These are phyloP conservation scores for Ganaspis brasiliensis DNA, from an alignment of 2,888 invertebrate species.

Conservation along the genomic window DNA sequence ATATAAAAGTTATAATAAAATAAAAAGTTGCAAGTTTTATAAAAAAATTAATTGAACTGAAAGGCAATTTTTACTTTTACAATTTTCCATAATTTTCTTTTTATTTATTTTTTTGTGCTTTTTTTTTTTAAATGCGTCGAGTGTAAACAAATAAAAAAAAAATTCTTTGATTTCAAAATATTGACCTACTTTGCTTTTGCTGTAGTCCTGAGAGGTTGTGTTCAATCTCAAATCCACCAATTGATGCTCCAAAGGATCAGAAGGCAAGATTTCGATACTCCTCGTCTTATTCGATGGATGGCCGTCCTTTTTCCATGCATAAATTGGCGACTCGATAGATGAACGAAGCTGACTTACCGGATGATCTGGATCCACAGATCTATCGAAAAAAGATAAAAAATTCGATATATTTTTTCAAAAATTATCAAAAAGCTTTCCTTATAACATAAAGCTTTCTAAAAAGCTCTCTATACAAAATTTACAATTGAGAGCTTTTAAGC, in stretches of 20 bases:
- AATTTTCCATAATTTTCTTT: too few species aligned
- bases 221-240: constrained; percentile 70
- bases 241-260: constrained; percentile 73
- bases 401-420: too few species aligned
- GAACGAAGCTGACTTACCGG: constrained; percentile 66
- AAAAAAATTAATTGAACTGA: too few species aligned
- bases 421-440: too few species aligned
- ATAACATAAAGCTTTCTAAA: too few species aligned
- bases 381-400: constrained; percentile 1
- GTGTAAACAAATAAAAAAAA: neutral
- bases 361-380: constrained; percentile 66
- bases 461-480: too few species aligned
- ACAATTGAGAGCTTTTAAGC: too few species aligned
- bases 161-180: neutral
- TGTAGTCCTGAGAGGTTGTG: neutral
- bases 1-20: too few species aligned
- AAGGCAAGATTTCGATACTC: constrained; percentile 55
- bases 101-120: too few species aligned
- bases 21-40: too few species aligned
- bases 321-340: constrained; percentile 61
- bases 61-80: too few species aligned
- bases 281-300: constrained; percentile 52
- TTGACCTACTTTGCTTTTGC: neutral
- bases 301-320: constrained; percentile 70
- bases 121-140: too few species aligned